Evolutionary conservation across 2,113 vertebrate species (phyloP), one percentile per base, ranked within the genome.

Genomic region (Channa argus): DNA sequence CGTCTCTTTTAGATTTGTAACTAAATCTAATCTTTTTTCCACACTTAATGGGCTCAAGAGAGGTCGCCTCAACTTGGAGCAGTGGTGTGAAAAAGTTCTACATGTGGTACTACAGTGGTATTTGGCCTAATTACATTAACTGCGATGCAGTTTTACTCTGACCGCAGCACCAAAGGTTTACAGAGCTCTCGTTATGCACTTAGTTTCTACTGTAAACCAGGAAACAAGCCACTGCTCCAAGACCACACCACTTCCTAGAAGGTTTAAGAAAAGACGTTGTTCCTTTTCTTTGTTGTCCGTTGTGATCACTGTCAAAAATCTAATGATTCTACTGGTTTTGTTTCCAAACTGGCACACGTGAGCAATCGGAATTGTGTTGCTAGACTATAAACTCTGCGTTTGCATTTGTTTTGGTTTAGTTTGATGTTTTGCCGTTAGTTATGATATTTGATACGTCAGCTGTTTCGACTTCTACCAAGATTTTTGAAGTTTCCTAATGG

Each of bases 121-220:
- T 84, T 85, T 77, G 72, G 78, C 78, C 85, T 87, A 89, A 90
- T 88, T 87, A 79, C 54, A 45, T 88, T 89, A 84, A 81, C 59
- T 86, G 76, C 41, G 80, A 72, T 65, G 75, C 83, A 77, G 76
- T 82, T 69, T 24, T 73, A 85, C 45, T 80, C 63, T 83, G 85
- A 90, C 91, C 91, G 62, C 90, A 90, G 77, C 75, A 83, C 71
- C 88, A 87, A 82, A 88, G 82, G 82, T 91, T 91, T 91, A 89
- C 83, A 81, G 81, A 77, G 67, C 78, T 77, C 82, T 89, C 79
- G 89, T 92, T 91, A 90, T 91, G 80, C 82, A 90, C 90, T 91
- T 88, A 89, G 74, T 71, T 76, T 75, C 67, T 82, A 85, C 88
- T 91, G 88, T 91, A 88, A 91, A 90, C 82, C 84, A 79, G 86